Evolutionary conservation across 1,140 invertebrate species (phyloP), one percentile per base, ranked within the genome.

Genomic region (Drosophila parabipectinata): DNA sequence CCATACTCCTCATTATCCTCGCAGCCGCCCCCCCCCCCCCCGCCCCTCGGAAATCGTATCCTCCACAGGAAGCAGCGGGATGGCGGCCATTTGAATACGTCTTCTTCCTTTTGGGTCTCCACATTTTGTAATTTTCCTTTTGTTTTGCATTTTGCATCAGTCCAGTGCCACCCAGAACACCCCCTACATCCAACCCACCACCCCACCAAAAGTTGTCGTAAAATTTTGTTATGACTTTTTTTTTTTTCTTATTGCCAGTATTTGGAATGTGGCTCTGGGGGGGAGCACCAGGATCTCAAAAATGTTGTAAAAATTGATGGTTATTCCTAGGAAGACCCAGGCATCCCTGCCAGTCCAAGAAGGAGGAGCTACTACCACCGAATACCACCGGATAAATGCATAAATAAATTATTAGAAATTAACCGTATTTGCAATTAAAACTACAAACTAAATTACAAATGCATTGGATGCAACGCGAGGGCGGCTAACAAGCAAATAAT

Each of bases 401-500:
- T 87, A 79, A 87, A 87, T 87, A 87, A 87, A 83, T 87, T 71
- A 87, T 87, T 82, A 83, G 79, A 77, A 88, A 88, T 88, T 79
- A 88, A 89, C 72, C 79, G 76, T 82, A 75, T 88, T 79, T 74
- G 83, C 84, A 88, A 88, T 88, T 88, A 88, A 88, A 88, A 88
- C 76, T 88, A 89, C 83, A 88, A 88, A 88, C 83, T 88, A 89
- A 83, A 83, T 88, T 88, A 88, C 83, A 88, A 88, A 88, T 88
- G 83, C 83, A 88, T 88, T 74, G 81, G 76, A 74, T 77, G 21
- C 21, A 3, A 3, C 21, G 68, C 71, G 48, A 28, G 37, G 32
- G 50, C 28, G 54, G 21, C 24, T 88, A 87, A 87, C 83, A 71
- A 87, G 83, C 83, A 87, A 87, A 87, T 87, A 87, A 87, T 87